Evolutionary conservation across 2,797 vertebrate genomes (phyloP).

Genomic region (Hapalemur alaotrensis): DNA sequence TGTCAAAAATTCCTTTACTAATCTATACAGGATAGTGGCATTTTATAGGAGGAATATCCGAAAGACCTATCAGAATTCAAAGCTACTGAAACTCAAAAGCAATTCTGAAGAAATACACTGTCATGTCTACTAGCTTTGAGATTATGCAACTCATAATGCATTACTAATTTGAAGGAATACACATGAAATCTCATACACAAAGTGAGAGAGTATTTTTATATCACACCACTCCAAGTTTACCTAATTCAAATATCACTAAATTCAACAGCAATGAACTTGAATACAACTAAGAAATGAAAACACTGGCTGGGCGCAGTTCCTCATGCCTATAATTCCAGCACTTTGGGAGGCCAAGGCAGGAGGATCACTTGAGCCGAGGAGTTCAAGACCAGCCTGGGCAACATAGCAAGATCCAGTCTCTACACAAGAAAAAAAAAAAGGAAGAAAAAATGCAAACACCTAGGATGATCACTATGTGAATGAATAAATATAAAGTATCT

Average conservation of each 20-base stretch:
- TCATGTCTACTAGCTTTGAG: constrained; percentile 5
- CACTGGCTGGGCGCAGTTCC: not conserved
- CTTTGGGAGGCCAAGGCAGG: too few species aligned
- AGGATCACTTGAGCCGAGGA: too few species aligned
- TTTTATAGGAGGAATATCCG: not conserved
- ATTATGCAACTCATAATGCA: constrained; percentile 29
- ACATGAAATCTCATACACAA: not conserved
- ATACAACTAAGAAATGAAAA: constrained; percentile 50
- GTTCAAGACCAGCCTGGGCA: too few species aligned
- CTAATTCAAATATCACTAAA: constrained; percentile 50
- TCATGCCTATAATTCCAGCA: not conserved
- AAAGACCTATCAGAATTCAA: constrained; percentile 16
- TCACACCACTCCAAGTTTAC: not conserved
- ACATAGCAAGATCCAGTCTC: too few species aligned
- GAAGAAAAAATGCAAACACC: not conserved
- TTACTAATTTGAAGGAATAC: constrained; percentile 26
- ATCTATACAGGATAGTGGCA: not conserved
- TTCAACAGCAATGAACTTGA: constrained; percentile 8
- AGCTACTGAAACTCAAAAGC: not conserved
- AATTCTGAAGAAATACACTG: not conserved
- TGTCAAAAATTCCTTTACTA: not conserved
- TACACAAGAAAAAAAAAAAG: too few species aligned
- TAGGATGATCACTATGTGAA: constrained; percentile 3
- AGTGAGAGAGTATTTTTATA: not conserved
- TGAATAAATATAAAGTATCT: constrained; percentile 29